A percentile compares a stretch with the other conserved stretches of the same genome.
phyloP scores from a whole-genome alignment of 2,113 vertebrate genomes.

The Chunga burmeisteri region DNA sequence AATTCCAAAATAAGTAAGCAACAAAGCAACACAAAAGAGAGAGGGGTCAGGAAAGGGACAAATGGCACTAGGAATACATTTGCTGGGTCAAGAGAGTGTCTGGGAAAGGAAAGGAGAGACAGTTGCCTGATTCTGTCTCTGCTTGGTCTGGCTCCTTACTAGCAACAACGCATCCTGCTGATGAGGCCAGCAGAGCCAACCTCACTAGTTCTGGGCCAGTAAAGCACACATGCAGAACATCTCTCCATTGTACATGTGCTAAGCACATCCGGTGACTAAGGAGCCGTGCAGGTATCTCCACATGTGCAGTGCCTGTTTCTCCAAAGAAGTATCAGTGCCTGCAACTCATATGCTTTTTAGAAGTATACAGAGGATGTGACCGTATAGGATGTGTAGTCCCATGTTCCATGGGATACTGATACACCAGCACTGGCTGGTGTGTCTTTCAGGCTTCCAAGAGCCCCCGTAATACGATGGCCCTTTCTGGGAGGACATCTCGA shows the following conservation, averaged over 20 bases:
- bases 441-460: not conserved
- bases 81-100: not conserved
- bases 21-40: not conserved
- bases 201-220: not conserved
- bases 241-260: not conserved
- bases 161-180: not conserved
- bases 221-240: not conserved
- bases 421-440: not conserved
- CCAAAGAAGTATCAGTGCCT: not conserved
- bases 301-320: accelerated
- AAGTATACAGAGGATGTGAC: not conserved
- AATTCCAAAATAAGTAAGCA: not conserved
- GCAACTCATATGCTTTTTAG: accelerated
- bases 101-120: not conserved
- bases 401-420: not conserved
- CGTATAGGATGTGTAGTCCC: accelerated
- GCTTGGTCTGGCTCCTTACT: not conserved
- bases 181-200: not conserved
- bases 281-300: not conserved
- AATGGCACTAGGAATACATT: not conserved
- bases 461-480: not conserved
- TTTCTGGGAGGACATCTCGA: not conserved
- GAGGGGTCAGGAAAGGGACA: not conserved
- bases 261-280: not conserved
- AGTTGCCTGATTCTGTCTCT: not conserved